Conservation (phyloP, 1,140 invertebrate genomes). For the Pomacea maculata region DNA sequence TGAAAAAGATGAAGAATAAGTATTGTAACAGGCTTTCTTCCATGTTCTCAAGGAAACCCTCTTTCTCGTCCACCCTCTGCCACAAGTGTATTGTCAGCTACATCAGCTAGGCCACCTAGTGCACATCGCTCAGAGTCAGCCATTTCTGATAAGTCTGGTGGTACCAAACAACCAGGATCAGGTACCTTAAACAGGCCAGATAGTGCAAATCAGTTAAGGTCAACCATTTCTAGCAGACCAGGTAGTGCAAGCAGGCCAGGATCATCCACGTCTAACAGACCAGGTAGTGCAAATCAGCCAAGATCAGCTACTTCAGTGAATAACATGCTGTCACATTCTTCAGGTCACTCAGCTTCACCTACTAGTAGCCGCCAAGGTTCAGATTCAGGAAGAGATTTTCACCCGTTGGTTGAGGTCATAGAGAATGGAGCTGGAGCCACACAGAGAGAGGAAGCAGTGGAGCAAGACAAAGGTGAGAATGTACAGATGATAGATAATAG, state of each 20-base stretch:
- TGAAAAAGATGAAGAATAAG: not conserved
- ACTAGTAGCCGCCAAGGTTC: conserved; percentile 5
- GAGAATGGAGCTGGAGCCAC: not conserved
- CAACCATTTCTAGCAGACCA: not conserved
- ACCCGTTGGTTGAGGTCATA: not conserved
- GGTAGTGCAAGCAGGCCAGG: not conserved
- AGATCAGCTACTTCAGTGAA: not conserved
- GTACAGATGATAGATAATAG: no score
- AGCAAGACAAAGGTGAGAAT: not conserved
- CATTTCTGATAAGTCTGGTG: not conserved
- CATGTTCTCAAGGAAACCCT: conserved; percentile 28
- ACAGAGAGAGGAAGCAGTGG: conserved; percentile 1
- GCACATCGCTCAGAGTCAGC: conserved; percentile 18
- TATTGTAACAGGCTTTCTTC: conserved; percentile 6
- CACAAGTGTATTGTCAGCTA: conserved; percentile 30
- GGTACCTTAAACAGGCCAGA: not conserved
- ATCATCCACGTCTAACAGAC: conserved; percentile 2
- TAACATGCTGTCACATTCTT: no score
- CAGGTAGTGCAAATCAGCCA: not conserved
- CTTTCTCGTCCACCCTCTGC: conserved; percentile 50
- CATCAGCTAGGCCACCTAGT: not conserved
- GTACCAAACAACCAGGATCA: conserved; percentile 5
- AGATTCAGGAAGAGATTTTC: not conserved
- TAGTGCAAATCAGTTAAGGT: not conserved
- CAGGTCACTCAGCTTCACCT: not conserved